These are phyloP conservation scores for Sciurus carolinensis DNA, from an alignment of 2,797 vertebrate species.

Conservation along the genomic window DNA sequence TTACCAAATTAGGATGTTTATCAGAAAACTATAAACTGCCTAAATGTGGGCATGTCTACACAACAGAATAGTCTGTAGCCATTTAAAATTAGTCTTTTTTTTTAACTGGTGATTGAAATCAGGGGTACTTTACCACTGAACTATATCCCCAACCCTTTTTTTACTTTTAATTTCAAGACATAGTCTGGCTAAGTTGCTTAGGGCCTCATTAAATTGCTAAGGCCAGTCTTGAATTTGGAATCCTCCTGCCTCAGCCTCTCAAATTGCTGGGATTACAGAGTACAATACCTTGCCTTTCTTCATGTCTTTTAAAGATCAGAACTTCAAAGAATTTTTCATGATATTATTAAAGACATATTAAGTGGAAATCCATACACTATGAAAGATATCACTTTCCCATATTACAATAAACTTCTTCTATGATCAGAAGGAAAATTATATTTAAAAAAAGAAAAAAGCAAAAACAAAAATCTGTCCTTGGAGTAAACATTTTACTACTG, in stretches of 20 bases:
- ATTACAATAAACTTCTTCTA: background rate
- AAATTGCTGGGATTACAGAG: background rate
- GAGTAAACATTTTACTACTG: background rate
- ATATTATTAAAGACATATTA: background rate
- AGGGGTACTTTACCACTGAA: too few relatives aligned
- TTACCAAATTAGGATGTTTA: background rate
- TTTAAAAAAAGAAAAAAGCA: background rate
- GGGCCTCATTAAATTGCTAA: too few relatives aligned
- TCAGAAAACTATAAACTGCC: background rate
- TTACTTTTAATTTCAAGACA: too few relatives aligned
- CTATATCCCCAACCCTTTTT: too few relatives aligned
- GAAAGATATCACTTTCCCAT: slow-evolving; percentile 19
- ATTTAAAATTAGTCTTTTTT: background rate
- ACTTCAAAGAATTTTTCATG: background rate
- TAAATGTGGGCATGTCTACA: background rate
- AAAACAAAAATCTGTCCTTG: background rate
- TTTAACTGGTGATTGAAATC: too few relatives aligned
- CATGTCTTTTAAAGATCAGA: background rate
- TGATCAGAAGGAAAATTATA: background rate
- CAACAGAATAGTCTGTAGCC: background rate
- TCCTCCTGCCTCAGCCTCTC: too few relatives aligned
- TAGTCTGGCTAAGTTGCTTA: too few relatives aligned
- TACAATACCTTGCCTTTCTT: background rate
- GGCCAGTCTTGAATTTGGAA: too few relatives aligned
- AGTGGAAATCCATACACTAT: background rate